Evolutionary conservation across 2,797 vertebrate genomes (phyloP).

Genomic region (Danio jaintianensis): DNA sequence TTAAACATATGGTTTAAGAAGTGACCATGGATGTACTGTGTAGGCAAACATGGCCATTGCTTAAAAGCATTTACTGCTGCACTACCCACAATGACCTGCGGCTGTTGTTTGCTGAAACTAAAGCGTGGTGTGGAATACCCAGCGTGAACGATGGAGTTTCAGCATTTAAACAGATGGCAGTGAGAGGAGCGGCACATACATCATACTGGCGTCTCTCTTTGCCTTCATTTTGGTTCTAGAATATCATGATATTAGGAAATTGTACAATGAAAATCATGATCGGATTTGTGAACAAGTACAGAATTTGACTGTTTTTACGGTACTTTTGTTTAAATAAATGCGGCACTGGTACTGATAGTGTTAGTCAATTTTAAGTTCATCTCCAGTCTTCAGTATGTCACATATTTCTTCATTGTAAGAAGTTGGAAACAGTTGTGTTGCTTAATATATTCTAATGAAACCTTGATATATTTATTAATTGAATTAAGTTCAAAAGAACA

Average conservation of each 20-base stretch:
- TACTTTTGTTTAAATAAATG: no score
- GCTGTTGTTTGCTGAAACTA: constrained; percentile 9
- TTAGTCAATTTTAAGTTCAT: no score
- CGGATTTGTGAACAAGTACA: neutral
- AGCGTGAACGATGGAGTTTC: constrained; percentile 23
- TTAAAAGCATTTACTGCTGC: neutral
- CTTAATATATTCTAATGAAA: neutral
- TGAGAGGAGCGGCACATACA: constrained; percentile 35
- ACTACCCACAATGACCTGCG: neutral
- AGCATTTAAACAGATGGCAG: constrained; percentile 57
- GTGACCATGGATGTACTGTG: neutral
- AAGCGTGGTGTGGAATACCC: constrained; percentile 1
- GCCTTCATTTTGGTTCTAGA: constrained; percentile 46
- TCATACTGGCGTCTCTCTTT: constrained; percentile 51
- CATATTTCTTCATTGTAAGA: neutral
- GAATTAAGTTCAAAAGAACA: no score
- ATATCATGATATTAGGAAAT: constrained; percentile 40
- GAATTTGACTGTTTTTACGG: neutral
- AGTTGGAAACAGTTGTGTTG: neutral
- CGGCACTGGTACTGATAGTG: no score
- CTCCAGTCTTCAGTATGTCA: neutral
- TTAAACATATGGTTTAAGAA: neutral
- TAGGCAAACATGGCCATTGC: neutral
- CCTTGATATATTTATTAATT: neutral
- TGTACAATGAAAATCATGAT: constrained; percentile 20